These are phyloP conservation scores for Lemur catta DNA, from an alignment of 2,797 vertebrate genomes.

Conservation along the genomic window DNA sequence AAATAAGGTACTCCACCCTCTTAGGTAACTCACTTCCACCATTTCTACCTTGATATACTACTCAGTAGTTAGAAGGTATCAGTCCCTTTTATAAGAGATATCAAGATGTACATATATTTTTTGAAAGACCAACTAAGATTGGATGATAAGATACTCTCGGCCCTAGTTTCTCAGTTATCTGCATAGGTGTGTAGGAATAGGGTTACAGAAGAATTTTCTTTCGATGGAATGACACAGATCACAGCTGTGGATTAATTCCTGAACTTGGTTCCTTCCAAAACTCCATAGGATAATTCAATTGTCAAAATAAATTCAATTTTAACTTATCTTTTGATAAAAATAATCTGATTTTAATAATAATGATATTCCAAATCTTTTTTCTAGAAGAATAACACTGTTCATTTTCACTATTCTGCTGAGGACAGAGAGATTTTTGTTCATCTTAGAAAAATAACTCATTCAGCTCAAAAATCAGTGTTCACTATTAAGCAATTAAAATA, in stretches of 20 bases:
- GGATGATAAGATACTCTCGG: neutral
- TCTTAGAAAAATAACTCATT: slow-evolving; percentile 58
- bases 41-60: neutral
- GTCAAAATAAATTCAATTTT: neutral
- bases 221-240: neutral
- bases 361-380: slow-evolving; percentile 17
- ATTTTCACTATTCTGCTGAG: slow-evolving; percentile 43
- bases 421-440: slow-evolving; percentile 3
- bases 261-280: neutral
- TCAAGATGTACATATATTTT: neutral
- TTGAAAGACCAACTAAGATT: neutral
- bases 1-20: neutral
- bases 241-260: neutral
- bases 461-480: slow-evolving; percentile 56
- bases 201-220: neutral
- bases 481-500: slow-evolving; percentile 60
- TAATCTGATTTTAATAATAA: neutral
- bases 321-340: slow-evolving; percentile 1
- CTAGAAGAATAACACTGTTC: slow-evolving; percentile 17
- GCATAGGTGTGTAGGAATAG: neutral
- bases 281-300: neutral
- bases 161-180: neutral
- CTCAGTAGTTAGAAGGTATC: neutral
- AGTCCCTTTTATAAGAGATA: neutral
- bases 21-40: neutral